Evolutionary conservation across 2,888 invertebrate species (phyloP).

Genomic region (Drosophila paramelanica): DNA sequence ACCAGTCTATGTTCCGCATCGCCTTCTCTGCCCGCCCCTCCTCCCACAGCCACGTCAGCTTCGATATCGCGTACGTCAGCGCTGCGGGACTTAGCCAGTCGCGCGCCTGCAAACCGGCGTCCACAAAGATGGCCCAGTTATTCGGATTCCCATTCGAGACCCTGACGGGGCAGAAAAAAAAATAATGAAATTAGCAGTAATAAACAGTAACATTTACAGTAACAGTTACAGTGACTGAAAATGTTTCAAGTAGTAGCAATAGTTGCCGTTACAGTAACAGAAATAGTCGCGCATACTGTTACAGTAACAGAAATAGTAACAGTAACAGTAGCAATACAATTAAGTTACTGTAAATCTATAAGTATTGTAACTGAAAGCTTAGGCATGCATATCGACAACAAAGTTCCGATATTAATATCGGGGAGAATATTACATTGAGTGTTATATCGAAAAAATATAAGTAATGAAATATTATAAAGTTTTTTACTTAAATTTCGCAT

Average conservation of each 20-base stretch:
- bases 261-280: not conserved
- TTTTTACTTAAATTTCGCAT: too few species aligned
- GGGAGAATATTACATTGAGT: too few species aligned
- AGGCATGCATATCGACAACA: too few species aligned
- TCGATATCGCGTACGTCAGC: conserved; percentile 91
- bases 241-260: too few species aligned
- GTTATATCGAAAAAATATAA: too few species aligned
- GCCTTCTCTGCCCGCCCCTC: conserved; percentile 83
- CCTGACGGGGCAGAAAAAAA: conserved; percentile 74
- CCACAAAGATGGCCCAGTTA: conserved; percentile 89
- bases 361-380: too few species aligned
- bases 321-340: not conserved
- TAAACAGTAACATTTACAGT: not conserved
- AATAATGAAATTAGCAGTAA: not conserved
- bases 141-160: conserved; percentile 89
- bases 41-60: conserved; percentile 88
- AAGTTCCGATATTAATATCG: too few species aligned
- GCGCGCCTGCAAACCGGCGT: conserved; percentile 92
- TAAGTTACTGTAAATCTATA: not conserved
- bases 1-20: conserved; percentile 93
- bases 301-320: not conserved
- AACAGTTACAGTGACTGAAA: not conserved
- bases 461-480: too few species aligned
- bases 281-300: too few species aligned
- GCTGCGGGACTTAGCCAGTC: conserved; percentile 95